A percentile compares a stretch with the other conserved stretches of the same genome.
Evolutionary conservation across 2,888 invertebrate genomes (phyloP).

Genomic region (Cylindroiulus punctatus): DNA sequence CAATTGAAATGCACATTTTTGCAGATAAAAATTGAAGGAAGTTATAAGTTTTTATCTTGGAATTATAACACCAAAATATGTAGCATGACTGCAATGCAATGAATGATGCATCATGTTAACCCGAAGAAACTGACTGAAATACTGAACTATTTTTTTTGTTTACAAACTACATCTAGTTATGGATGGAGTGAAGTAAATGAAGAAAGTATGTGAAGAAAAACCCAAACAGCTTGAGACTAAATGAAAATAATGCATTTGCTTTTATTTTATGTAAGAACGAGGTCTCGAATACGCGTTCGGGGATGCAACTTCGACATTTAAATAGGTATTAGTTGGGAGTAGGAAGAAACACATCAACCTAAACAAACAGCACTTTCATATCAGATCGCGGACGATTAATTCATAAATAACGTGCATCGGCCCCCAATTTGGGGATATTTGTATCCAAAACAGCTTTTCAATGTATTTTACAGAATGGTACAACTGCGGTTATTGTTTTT

Average conservation of each 20-base stretch:
- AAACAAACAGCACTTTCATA: not conserved
- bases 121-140: too few relatives aligned
- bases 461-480: not conserved
- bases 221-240: not conserved
- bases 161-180: too few relatives aligned
- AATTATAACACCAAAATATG: too few relatives aligned
- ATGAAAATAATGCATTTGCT: not conserved
- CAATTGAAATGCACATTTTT: too few relatives aligned
- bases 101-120: too few relatives aligned
- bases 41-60: too few relatives aligned
- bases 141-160: too few relatives aligned
- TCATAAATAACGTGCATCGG: not conserved
- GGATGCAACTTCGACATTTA: not conserved
- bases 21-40: too few relatives aligned
- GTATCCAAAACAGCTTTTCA: not conserved
- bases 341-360: not conserved
- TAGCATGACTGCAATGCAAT: too few relatives aligned
- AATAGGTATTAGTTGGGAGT: not conserved
- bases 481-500: not conserved
- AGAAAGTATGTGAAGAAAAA: not conserved
- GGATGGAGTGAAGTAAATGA: too few relatives aligned
- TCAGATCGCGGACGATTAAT: not conserved
- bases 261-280: constrained; percentile 11
- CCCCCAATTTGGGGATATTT: not conserved
- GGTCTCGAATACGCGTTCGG: not conserved